Conservation (phyloP, 1,140 invertebrate genomes). For the Brachionus sp. region DNA sequence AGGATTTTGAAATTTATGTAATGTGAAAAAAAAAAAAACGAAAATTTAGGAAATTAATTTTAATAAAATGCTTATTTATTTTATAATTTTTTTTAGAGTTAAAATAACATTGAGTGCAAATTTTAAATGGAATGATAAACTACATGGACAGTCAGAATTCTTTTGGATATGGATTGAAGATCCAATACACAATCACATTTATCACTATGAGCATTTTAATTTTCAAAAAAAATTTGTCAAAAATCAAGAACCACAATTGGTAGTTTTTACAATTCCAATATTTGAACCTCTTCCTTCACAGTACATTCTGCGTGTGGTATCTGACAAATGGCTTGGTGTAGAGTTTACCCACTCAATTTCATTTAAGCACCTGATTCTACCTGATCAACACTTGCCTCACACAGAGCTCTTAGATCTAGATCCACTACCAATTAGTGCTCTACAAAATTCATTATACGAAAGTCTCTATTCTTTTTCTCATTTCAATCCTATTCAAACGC, state of each 20-base stretch:
- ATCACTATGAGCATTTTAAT: slow-evolving; percentile 89
- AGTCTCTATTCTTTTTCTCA: slow-evolving; percentile 83
- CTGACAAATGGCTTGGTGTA: slow-evolving; percentile 85
- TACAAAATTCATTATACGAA: slow-evolving; percentile 74
- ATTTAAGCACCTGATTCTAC: slow-evolving; percentile 83
- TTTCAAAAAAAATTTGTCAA: slow-evolving; percentile 77
- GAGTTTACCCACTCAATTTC: slow-evolving; percentile 71
- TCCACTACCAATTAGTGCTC: slow-evolving; percentile 77
- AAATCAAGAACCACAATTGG: slow-evolving; percentile 70
- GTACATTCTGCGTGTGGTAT: slow-evolving; percentile 81
- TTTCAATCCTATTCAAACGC: slow-evolving; percentile 98
- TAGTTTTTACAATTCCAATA: slow-evolving; percentile 93
- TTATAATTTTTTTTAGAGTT: slow-evolving; percentile 63
- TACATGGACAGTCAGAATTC: slow-evolving; percentile 79
- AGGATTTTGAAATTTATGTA: too few relatives aligned
- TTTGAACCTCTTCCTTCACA: slow-evolving; percentile 82
- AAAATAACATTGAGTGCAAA: slow-evolving; percentile 74
- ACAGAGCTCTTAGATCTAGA: slow-evolving; percentile 88
- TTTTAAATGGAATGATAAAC: slow-evolving; percentile 66
- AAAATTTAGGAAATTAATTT: neutral
- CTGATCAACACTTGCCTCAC: slow-evolving; percentile 84
- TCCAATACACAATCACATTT: slow-evolving; percentile 84
- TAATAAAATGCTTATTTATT: neutral
- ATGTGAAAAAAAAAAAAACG: too few relatives aligned
- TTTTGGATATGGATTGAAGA: slow-evolving; percentile 99